Percentiles rank a stretch among this genome's conserved stretches.
phyloP scores from a whole-genome alignment of 53 echinoderm and acorn worm species.

The Hippasteria phrygiana region DNA sequence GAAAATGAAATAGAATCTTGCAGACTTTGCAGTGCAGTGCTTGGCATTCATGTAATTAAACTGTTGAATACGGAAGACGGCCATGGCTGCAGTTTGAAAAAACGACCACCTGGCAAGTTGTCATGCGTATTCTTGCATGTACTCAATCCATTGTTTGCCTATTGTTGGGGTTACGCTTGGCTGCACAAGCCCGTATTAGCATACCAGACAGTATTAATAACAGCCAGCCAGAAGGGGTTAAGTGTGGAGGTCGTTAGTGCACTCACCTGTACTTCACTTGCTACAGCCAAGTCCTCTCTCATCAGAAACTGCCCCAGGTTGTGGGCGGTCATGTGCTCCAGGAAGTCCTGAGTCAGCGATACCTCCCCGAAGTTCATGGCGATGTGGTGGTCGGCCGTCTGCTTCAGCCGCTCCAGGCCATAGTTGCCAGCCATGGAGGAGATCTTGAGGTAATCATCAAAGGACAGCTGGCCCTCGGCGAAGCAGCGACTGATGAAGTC shows the following conservation, averaged over 20 bases:
- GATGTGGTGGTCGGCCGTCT: constrained; percentile 65
- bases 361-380: constrained; percentile 71
- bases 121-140: no score
- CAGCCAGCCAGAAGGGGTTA: no score
- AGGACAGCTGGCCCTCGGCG: constrained; percentile 56
- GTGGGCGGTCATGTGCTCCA: constrained; percentile 69
- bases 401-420: constrained; percentile 48
- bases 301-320: constrained; percentile 54
- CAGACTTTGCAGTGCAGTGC: no score
- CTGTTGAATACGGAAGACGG: no score
- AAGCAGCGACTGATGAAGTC: constrained; percentile 61
- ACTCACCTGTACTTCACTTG: constrained; percentile 61
- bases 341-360: constrained; percentile 64
- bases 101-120: no score
- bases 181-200: no score
- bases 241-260: background rate
- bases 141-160: no score
- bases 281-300: constrained; percentile 64
- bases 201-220: no score
- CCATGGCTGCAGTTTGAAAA: no score
- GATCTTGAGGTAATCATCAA: constrained; percentile 72
- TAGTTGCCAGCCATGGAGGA: constrained; percentile 74
- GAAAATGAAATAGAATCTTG: no score
- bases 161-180: no score
- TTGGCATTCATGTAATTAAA: no score